Evolutionary conservation across 2,113 vertebrate species (phyloP), one percentile per base, ranked within the genome.

Genomic region (Microcebus lehilahytsara): DNA sequence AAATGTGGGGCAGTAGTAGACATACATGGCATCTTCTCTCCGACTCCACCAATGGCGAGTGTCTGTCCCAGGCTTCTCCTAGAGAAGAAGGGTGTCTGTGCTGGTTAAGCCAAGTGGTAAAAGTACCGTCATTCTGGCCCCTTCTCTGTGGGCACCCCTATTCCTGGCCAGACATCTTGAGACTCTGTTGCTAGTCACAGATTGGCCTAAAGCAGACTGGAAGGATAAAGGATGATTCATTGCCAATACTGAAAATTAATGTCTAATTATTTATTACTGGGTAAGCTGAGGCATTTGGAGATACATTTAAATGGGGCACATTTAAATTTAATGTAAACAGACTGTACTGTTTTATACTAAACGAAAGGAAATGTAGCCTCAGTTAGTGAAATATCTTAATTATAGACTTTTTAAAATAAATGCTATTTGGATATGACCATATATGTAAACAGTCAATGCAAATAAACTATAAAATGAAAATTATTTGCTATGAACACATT

Each of bases 371-470:
- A 56, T 46, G 3, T 49, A 56, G 34, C 79, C 27, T 84, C 30
- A 23, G 51, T 83, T 74, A 77, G 53, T 62, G 23, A 89, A 75
- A 86, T 66, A 8, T 80, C 91, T 91, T 79, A 85, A 75, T 96
- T 87, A 37, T 3, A 93, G 72, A 92, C 81, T 49, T 92, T 56
- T 14, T 60, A 67, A 93, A 92, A 60, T 78, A 72, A 95, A 71
- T 71, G 42, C 51, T 94, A 3, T 88, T 86, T 94, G 51, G 42
- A 62, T 85, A 75, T 42, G 58, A 67, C 27, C 37, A 79, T 9
- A 25, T 91, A 87, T 79, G 2, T 96, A 83, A 96, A 69, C n/a
- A 72, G 51, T 88, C 74, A 75, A 49, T 40, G 12, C 56, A 96
- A 95, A 85, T 66, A 66, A 85, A 69, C 6, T 25, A 8, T 88